Percentiles rank a stretch among this genome's conserved stretches.
Conservation (phyloP, 2,888 invertebrate genomes). For the Chaitophorus viminalis region DNA sequence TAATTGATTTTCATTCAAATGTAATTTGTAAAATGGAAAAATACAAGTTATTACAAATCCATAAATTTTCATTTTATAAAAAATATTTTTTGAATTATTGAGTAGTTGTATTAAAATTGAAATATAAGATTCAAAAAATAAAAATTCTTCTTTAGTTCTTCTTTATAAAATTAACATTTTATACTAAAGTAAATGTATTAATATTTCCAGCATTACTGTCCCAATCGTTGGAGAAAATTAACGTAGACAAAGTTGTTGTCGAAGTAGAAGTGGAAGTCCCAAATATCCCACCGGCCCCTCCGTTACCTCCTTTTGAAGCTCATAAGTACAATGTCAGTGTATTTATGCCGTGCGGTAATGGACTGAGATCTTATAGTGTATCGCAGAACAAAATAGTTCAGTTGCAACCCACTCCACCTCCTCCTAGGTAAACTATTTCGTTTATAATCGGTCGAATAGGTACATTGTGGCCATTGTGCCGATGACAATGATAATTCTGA, state of each 20-base stretch:
- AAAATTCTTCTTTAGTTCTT: no score
- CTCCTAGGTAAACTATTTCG: conserved; percentile 64
- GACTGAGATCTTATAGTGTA: conserved; percentile 83
- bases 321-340: conserved; percentile 66
- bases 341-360: conserved; percentile 85
- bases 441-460: neutral
- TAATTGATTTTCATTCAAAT: no score
- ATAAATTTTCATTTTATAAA: no score
- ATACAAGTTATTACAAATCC: neutral
- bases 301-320: conserved; percentile 64
- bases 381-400: conserved; percentile 91
- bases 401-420: conserved; percentile 67
- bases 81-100: no score
- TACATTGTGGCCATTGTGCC: no score
- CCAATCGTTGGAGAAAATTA: conserved; percentile 76
- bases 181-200: neutral
- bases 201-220: conserved; percentile 68
- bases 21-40: neutral
- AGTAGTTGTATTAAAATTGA: no score
- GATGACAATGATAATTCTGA: no score
- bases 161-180: no score
- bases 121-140: no score
- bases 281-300: conserved; percentile 65
- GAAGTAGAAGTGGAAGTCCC: conserved; percentile 63
- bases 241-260: conserved; percentile 66